Percentiles rank a stretch among this genome's conserved stretches.
These are phyloP conservation scores for Megalops atlanticus DNA, from an alignment of 2,113 vertebrate species.

Conservation along the genomic window DNA sequence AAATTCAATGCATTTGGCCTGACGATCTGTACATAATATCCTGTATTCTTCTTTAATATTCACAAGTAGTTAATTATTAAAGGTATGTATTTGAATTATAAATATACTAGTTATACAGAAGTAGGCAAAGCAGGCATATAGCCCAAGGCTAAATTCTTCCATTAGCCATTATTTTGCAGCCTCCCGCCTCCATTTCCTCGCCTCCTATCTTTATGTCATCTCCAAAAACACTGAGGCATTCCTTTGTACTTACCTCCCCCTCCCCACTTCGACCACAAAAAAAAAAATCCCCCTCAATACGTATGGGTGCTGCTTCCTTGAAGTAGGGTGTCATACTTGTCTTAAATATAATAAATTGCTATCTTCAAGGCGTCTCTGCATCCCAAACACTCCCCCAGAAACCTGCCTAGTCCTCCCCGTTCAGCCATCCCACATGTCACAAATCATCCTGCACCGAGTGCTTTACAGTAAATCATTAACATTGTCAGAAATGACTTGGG, in stretches of 20 bases:
- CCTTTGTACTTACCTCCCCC: slow-evolving; percentile 91
- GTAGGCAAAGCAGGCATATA: slow-evolving; percentile 99
- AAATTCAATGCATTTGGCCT: slow-evolving; percentile 43
- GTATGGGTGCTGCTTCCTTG: slow-evolving; percentile 92
- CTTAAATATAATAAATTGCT: slow-evolving; percentile 99
- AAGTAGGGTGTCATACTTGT: slow-evolving; percentile 99
- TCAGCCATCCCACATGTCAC: slow-evolving; percentile 92
- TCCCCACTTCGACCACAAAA: slow-evolving; percentile 87
- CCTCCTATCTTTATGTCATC: slow-evolving; percentile 92
- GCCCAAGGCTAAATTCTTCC: slow-evolving; percentile 98
- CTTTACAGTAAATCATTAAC: slow-evolving; percentile 98
- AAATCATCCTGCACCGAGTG: slow-evolving; percentile 88
- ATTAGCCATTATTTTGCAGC: slow-evolving; percentile 99
- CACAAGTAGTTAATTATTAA: slow-evolving; percentile 99
- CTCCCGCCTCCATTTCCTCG: slow-evolving; percentile 94
- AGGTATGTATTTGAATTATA: slow-evolving; percentile 99
- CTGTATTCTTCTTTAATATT: slow-evolving; percentile 97
- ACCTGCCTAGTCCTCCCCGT: slow-evolving; percentile 85
- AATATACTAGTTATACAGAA: slow-evolving; percentile 99
- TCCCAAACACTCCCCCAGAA: slow-evolving; percentile 94
- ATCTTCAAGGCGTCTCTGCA: slow-evolving; percentile 97
- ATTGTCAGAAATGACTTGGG: slow-evolving; percentile 94
- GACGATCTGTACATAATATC: slow-evolving; percentile 85
- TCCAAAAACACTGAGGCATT: slow-evolving; percentile 92
- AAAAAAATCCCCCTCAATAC: slow-evolving; percentile 88